phyloP scores from a whole-genome alignment of 2,113 vertebrate genomes.

The Sardina pilchardus region DNA sequence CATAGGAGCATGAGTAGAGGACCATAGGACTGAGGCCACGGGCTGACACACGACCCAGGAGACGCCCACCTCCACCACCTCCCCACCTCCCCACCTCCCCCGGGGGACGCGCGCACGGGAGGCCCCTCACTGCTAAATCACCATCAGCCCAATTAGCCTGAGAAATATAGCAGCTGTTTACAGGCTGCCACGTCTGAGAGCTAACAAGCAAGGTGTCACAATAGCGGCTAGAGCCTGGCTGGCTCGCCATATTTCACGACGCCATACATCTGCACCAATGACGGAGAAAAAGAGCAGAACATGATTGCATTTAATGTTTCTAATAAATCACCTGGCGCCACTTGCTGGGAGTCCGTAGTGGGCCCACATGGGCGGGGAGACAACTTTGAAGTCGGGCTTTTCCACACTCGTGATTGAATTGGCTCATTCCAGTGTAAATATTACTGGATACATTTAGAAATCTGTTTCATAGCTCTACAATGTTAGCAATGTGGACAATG shows the following conservation, averaged over 20 bases:
- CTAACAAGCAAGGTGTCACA: background rate
- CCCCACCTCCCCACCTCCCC: background rate
- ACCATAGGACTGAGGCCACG: background rate
- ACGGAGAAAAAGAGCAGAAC: conserved; percentile 54
- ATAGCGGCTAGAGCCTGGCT: background rate
- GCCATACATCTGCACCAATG: conserved; percentile 52
- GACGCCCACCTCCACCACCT: background rate
- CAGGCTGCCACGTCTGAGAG: background rate
- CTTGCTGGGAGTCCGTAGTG: background rate
- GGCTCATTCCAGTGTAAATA: conserved; percentile 68
- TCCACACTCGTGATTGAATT: conserved; percentile 65
- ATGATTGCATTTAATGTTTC: conserved; percentile 74
- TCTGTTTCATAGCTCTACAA: conserved; percentile 51
- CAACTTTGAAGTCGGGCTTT: conserved; percentile 51
- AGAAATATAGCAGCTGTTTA: conserved; percentile 22
- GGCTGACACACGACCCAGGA: background rate
- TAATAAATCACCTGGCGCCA: conserved; percentile 64
- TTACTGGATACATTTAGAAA: conserved; percentile 56
- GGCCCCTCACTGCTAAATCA: background rate
- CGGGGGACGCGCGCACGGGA: background rate
- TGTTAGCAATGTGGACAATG: no score
- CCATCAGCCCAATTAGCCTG: background rate
- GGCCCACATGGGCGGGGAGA: conserved; percentile 30
- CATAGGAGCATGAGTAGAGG: background rate
- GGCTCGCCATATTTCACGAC: conserved; percentile 65